Evolutionary conservation across 2,797 vertebrate genomes (phyloP).

Genomic region (Lacerta agilis): DNA sequence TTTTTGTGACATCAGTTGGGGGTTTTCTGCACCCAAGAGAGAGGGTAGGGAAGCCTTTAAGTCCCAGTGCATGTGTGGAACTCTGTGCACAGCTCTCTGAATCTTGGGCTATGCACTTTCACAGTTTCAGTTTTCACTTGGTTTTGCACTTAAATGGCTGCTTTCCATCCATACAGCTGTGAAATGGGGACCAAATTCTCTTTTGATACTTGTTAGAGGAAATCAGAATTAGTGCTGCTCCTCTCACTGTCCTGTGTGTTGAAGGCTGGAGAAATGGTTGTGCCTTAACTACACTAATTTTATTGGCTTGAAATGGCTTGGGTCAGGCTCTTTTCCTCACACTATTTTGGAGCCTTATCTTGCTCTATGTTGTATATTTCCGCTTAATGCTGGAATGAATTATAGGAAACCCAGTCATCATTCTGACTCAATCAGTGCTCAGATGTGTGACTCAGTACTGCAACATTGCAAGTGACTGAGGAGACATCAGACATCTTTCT

Average conservation of each 20-base stretch:
- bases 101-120: not conserved
- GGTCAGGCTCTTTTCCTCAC: not conserved
- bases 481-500: constrained; percentile 40
- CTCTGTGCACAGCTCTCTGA: not conserved
- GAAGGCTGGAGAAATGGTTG: not conserved
- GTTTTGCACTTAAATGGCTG: not conserved
- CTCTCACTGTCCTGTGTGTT: not conserved
- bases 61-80: not conserved
- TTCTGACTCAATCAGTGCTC: constrained; percentile 47
- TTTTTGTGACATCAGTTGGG: not conserved
- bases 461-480: not conserved
- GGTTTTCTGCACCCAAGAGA: not conserved
- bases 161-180: not conserved
- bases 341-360: constrained; percentile 32
- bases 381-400: constrained; percentile 21
- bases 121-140: not conserved
- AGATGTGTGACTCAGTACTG: not conserved
- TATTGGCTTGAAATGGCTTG: not conserved
- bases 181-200: not conserved
- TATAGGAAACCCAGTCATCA: constrained; percentile 24
- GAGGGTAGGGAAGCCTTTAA: not conserved
- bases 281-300: constrained; percentile 4
- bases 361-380: constrained; percentile 13
- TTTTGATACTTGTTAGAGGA: not conserved
- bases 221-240: not conserved